Conservation (phyloP, 2,113 vertebrate species). For the Bostrychus sinensis region DNA sequence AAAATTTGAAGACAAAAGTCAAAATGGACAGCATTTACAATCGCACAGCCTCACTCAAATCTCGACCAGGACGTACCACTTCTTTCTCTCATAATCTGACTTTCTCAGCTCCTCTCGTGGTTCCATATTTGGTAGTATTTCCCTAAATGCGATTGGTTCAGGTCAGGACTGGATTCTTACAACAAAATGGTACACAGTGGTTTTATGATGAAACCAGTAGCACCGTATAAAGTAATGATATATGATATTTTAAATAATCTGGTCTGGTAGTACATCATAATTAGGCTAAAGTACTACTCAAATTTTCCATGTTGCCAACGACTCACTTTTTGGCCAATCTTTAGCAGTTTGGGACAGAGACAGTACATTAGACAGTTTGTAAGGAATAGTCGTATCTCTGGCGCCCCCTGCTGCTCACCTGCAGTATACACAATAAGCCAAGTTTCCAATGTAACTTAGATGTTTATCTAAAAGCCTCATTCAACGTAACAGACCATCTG, state of each 20-base stretch:
- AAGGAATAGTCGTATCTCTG: not conserved
- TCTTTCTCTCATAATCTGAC: conserved; percentile 29
- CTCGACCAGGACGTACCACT: conserved; percentile 22
- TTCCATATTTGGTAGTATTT: conserved; percentile 50
- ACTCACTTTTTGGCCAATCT: too few relatives aligned
- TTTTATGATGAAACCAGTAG: not conserved
- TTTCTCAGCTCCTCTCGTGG: conserved; percentile 12
- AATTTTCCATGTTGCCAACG: too few relatives aligned
- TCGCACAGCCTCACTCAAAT: conserved; percentile 53
- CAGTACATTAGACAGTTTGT: not conserved
- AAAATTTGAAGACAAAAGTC: conserved; percentile 43
- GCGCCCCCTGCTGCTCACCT: not conserved
- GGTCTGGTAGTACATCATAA: too few relatives aligned
- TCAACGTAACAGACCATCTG: too few relatives aligned
- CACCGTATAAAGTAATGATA: not conserved
- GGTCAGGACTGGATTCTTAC: not conserved
- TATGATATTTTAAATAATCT: too few relatives aligned
- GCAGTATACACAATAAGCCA: not conserved
- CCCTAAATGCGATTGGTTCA: not conserved
- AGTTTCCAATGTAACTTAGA: too few relatives aligned
- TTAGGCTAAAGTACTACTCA: too few relatives aligned
- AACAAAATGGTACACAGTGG: not conserved
- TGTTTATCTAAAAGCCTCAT: too few relatives aligned
- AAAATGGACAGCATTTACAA: conserved; percentile 65
- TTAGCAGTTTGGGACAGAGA: too few relatives aligned